phyloP scores from a whole-genome alignment of 2,888 invertebrate genomes.

The Tanytarsus gracilentus region DNA sequence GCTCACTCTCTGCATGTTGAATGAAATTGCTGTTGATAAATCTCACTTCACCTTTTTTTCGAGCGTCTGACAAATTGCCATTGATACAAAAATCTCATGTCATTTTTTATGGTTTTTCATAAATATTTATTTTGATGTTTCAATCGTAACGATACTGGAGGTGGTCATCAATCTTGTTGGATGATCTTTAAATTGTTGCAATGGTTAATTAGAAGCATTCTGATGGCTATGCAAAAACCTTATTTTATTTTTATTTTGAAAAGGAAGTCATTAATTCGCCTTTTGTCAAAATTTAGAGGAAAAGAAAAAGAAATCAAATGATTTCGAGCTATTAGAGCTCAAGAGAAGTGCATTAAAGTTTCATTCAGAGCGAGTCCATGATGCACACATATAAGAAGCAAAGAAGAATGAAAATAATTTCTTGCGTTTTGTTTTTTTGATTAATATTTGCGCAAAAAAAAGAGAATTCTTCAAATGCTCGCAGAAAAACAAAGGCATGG shows the following conservation, averaged over 20 bases:
- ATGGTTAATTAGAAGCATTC: neutral
- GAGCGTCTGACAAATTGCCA: constrained; percentile 12
- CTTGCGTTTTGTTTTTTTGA: neutral
- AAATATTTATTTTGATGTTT: neutral
- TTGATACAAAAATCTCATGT: neutral
- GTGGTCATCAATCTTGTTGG: neutral
- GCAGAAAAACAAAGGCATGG: too few species aligned
- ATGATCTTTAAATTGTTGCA: neutral
- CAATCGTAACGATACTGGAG: constrained; percentile 1
- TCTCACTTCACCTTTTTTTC: neutral
- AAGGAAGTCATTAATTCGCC: constrained; percentile 24
- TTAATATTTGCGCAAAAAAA: neutral
- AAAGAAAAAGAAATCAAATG: neutral
- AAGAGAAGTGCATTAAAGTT: too few species aligned
- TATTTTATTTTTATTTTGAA: neutral
- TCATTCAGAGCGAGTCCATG: too few species aligned
- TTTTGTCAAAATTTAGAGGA: constrained; percentile 1
- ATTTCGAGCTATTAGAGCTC: too few species aligned
- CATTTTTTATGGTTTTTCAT: neutral
- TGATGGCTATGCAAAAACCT: neutral
- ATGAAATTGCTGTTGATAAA: neutral
- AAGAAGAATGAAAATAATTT: too few species aligned
- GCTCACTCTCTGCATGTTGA: neutral
- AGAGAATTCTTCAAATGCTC: neutral
- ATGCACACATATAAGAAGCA: too few species aligned